These are phyloP conservation scores for Jacana jacana DNA, from an alignment of 2,113 vertebrate genomes.

Conservation along the genomic window DNA sequence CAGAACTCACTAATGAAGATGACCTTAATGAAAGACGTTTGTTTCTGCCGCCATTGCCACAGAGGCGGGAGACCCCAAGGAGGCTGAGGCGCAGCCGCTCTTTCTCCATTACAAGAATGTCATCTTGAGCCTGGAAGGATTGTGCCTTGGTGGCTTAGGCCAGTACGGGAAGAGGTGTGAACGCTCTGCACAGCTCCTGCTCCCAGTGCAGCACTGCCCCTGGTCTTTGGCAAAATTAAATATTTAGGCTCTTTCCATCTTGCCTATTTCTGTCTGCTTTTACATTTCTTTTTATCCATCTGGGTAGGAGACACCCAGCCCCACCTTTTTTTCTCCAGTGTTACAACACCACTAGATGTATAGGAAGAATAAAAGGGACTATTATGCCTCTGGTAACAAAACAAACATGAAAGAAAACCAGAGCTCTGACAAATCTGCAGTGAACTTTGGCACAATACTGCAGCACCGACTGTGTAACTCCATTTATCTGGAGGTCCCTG, in stretches of 20 bases:
- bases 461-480: not conserved
- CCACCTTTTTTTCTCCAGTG: not conserved
- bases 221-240: not conserved
- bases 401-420: slow-evolving; percentile 25
- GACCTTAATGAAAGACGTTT: slow-evolving; percentile 37
- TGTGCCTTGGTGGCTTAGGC: not conserved
- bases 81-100: not conserved
- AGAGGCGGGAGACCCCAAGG: slow-evolving; percentile 3
- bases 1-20: slow-evolving; percentile 32
- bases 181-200: not conserved
- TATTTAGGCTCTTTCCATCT: slow-evolving; percentile 12
- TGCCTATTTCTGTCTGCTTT: not conserved
- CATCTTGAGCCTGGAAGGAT: not conserved
- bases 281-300: not conserved
- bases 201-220: not conserved
- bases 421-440: not conserved
- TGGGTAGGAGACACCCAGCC: not conserved
- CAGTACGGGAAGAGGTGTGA: not conserved
- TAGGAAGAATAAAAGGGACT: slow-evolving; percentile 17
- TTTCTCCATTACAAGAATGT: not conserved
- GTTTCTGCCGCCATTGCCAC: not conserved
- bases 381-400: slow-evolving; percentile 34
- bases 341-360: not conserved
- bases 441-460: slow-evolving; percentile 38
- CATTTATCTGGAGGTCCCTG: slow-evolving; percentile 33